These are phyloP conservation scores for Pissodes strobi DNA, from an alignment of 1,140 invertebrate species.

Conservation along the genomic window DNA sequence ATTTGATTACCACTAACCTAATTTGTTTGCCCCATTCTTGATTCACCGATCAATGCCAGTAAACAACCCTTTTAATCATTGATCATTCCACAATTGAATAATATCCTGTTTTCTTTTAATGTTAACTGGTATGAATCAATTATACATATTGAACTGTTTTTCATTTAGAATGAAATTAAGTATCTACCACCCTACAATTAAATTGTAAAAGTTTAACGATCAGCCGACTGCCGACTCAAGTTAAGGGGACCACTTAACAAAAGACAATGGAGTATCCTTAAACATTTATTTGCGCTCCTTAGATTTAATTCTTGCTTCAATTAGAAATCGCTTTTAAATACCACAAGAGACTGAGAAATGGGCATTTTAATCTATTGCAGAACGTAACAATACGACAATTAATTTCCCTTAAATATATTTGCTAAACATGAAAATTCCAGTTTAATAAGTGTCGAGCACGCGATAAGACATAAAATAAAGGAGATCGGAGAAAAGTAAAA, in stretches of 20 bases:
- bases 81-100: no score
- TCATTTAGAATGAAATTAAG: no score
- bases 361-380: slow-evolving; percentile 20
- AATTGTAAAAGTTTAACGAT: no score
- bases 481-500: neutral
- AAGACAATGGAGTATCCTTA: neutral
- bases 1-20: no score
- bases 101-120: no score
- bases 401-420: slow-evolving; percentile 40
- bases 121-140: no score
- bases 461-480: slow-evolving; percentile 26
- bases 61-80: no score
- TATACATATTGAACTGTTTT: no score
- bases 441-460: slow-evolving; percentile 37
- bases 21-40: no score
- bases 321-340: slow-evolving; percentile 12
- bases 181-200: no score
- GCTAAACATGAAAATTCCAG: slow-evolving; percentile 36
- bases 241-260: neutral
- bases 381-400: slow-evolving; percentile 29
- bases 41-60: no score
- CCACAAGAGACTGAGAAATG: slow-evolving; percentile 4
- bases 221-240: slow-evolving; percentile 9
- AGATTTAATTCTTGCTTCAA: neutral
- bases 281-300: neutral